These are phyloP conservation scores for Toxotes lorentzi DNA, from an alignment of 2,797 vertebrate genomes.

Conservation along the genomic window DNA sequence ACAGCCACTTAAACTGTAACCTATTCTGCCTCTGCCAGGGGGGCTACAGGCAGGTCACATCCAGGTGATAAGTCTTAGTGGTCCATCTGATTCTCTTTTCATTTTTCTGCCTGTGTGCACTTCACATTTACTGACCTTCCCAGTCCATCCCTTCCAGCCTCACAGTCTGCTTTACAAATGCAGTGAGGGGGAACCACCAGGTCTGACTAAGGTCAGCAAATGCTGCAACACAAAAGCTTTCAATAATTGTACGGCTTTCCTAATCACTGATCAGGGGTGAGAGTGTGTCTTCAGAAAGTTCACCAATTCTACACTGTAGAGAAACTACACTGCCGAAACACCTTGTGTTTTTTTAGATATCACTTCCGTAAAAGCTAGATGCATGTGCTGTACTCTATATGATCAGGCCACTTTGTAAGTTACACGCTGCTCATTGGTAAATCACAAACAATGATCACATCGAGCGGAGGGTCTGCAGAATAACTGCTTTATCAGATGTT, in stretches of 20 bases:
- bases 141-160: conserved; percentile 56
- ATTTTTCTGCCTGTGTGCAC: conserved; percentile 77
- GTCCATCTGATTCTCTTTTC: conserved; percentile 62
- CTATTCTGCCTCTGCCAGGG: conserved; percentile 44
- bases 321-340: conserved; percentile 1
- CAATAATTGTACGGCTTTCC: conserved; percentile 27
- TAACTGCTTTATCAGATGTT: background rate
- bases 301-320: background rate
- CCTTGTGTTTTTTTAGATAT: background rate
- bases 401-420: too few relatives aligned
- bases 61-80: conserved; percentile 67
- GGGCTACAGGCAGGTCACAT: conserved; percentile 57
- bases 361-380: background rate
- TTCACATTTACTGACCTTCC: conserved; percentile 78
- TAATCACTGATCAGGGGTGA: conserved; percentile 14
- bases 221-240: conserved; percentile 15
- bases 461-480: background rate
- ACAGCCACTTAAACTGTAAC: conserved; percentile 74
- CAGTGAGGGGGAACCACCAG: conserved; percentile 16
- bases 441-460: background rate
- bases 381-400: too few relatives aligned
- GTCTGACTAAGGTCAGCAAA: conserved; percentile 47
- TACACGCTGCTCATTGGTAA: background rate
- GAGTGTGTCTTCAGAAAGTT: conserved; percentile 1
- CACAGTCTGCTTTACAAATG: conserved; percentile 49